Evolutionary conservation across 1,140 invertebrate genomes (phyloP).

Genomic region (Mycetomoellerius zeteki): DNA sequence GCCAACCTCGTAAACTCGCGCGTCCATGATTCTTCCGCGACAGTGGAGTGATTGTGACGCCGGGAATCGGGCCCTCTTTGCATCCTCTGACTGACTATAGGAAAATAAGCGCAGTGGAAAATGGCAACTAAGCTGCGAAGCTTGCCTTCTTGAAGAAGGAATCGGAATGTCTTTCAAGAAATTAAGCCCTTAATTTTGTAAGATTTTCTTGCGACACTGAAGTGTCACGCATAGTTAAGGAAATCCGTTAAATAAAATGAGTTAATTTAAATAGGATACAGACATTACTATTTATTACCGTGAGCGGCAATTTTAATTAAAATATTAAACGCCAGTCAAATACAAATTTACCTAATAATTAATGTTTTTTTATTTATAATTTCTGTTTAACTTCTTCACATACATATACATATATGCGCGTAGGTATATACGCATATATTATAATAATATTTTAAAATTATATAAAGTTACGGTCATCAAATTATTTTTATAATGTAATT

Average conservation of each 20-base stretch:
- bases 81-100: neutral
- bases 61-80: constrained; percentile 16
- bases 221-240: neutral
- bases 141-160: neutral
- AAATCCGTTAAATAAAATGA: constrained; percentile 29
- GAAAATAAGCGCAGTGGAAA: constrained; percentile 33
- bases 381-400: neutral
- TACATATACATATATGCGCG: neutral
- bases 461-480: neutral
- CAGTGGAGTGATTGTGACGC: constrained; percentile 21
- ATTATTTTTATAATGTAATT: neutral
- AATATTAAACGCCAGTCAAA: neutral
- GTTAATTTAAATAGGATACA: constrained; percentile 24
- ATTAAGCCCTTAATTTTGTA: constrained; percentile 40
- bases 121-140: constrained; percentile 22
- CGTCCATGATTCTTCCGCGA: constrained; percentile 55
- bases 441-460: neutral
- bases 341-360: neutral
- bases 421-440: neutral
- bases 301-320: neutral
- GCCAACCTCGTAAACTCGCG: constrained; percentile 50
- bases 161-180: constrained; percentile 1
- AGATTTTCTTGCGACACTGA: neutral
- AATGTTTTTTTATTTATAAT: constrained; percentile 3
- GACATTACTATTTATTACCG: constrained; percentile 7